These are phyloP conservation scores for Orthosia incerta DNA, from an alignment of 2,888 invertebrate species.

Conservation along the genomic window DNA sequence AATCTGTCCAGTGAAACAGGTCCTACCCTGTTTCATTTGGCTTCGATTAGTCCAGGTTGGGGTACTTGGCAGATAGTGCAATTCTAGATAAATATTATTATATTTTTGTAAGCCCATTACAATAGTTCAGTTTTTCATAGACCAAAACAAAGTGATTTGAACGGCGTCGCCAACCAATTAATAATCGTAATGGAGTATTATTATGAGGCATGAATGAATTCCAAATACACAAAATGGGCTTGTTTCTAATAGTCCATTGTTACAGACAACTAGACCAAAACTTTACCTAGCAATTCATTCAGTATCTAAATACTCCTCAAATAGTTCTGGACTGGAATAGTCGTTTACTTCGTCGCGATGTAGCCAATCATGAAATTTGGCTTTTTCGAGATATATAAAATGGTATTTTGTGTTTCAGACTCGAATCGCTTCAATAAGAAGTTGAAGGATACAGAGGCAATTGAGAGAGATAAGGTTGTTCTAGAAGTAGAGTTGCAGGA, in stretches of 20 bases:
- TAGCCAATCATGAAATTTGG: constrained; percentile 33
- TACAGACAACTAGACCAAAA: constrained; percentile 69
- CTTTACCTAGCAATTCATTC: constrained; percentile 31
- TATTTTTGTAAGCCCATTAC: background rate
- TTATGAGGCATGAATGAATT: constrained; percentile 36
- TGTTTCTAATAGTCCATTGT: constrained; percentile 70
- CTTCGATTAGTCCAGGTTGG: background rate
- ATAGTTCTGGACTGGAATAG: constrained; percentile 23
- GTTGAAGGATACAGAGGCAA: constrained; percentile 97
- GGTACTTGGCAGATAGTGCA: background rate
- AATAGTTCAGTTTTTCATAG: background rate
- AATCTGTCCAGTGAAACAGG: too few relatives aligned
- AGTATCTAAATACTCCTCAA: constrained; percentile 37
- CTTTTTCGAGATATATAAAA: constrained; percentile 37
- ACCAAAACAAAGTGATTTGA: background rate
- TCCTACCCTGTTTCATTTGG: too few relatives aligned
- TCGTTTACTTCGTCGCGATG: constrained; percentile 36
- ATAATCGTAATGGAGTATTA: constrained; percentile 30
- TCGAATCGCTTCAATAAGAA: constrained; percentile 99
- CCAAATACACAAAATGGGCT: constrained; percentile 44
- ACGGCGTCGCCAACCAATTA: constrained; percentile 25
- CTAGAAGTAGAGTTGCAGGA: constrained; percentile 98
- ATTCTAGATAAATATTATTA: background rate
- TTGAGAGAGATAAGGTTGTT: constrained; percentile 98
- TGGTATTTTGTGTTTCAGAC: constrained; percentile 91